phyloP scores from a whole-genome alignment of 2,113 vertebrate genomes.

The Bungarus multicinctus region DNA sequence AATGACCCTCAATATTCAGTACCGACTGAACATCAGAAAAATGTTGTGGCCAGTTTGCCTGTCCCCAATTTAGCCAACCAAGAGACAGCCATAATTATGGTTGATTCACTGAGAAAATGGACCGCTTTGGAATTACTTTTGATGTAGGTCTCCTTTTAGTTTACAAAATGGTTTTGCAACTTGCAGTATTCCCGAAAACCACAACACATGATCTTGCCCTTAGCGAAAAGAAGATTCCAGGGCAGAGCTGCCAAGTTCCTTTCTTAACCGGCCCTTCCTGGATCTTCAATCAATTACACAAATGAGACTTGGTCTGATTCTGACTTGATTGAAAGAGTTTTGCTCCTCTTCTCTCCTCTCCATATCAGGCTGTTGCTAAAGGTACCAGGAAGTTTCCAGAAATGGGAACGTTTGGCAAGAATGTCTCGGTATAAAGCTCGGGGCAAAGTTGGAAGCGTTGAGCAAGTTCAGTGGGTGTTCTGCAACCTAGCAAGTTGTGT shows the following conservation, averaged over 20 bases:
- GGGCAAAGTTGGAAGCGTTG: not conserved
- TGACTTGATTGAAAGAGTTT: not conserved
- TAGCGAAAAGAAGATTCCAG: not conserved
- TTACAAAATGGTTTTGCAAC: not conserved
- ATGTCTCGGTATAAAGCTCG: not conserved
- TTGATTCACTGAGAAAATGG: not conserved
- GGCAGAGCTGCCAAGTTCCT: too few relatives aligned
- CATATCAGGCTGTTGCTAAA: not conserved
- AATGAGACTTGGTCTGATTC: too few relatives aligned
- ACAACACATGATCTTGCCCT: not conserved
- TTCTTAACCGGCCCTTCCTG: not conserved
- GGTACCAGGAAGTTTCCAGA: not conserved
- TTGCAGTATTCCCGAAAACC: not conserved
- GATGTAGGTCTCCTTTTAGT: not conserved
- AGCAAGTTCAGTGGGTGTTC: not conserved
- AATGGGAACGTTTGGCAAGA: not conserved
- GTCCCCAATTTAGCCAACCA: not conserved
- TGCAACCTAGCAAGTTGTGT: not conserved
- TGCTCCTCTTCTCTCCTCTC: not conserved
- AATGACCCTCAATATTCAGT: not conserved
- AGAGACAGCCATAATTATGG: not conserved
- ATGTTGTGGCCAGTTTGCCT: too few relatives aligned
- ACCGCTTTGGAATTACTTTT: not conserved
- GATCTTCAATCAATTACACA: not conserved
- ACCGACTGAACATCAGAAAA: not conserved